Evolutionary conservation across 2,113 vertebrate species (phyloP).

Genomic region (Pluvianellus socialis): DNA sequence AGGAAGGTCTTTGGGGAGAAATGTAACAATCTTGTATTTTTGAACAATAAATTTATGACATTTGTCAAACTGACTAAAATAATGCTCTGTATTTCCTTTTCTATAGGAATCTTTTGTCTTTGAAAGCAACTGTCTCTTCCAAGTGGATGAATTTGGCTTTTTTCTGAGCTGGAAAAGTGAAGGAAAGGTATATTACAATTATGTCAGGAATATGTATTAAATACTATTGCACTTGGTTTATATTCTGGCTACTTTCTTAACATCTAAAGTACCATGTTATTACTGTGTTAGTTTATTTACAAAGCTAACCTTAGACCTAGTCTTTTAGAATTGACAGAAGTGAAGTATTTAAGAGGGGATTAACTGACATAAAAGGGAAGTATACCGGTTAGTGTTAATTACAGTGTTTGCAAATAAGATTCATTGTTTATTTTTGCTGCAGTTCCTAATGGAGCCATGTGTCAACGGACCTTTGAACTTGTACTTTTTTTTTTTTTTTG

Average conservation of each 20-base stretch:
- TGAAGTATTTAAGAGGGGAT: not conserved
- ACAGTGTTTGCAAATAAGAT: not conserved
- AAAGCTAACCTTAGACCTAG: not conserved
- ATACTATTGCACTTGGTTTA: not conserved
- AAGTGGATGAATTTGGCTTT: constrained; percentile 95
- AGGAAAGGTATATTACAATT: constrained; percentile 85
- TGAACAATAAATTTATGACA: not conserved
- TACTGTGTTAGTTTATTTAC: not conserved
- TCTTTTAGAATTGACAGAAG: not conserved
- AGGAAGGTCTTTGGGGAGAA: not conserved
- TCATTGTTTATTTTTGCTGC: not conserved
- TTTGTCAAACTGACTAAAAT: not conserved
- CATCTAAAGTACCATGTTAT: not conserved
- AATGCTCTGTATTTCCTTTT: constrained; percentile 14
- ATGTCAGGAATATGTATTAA: not conserved
- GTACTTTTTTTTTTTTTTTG: constrained; percentile 5
- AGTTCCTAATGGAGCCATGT: not conserved
- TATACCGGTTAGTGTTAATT: not conserved
- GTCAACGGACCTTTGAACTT: not conserved
- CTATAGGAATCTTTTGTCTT: constrained; percentile 92
- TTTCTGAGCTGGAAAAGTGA: constrained; percentile 97
- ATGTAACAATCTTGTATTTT: not conserved
- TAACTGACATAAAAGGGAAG: not conserved
- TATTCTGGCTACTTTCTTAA: not conserved
- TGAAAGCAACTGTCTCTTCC: constrained; percentile 93